Percentiles rank a stretch among this genome's conserved stretches.
These are phyloP conservation scores for Panorpa germanica DNA, from an alignment of 2,888 invertebrate species.

Conservation along the genomic window DNA sequence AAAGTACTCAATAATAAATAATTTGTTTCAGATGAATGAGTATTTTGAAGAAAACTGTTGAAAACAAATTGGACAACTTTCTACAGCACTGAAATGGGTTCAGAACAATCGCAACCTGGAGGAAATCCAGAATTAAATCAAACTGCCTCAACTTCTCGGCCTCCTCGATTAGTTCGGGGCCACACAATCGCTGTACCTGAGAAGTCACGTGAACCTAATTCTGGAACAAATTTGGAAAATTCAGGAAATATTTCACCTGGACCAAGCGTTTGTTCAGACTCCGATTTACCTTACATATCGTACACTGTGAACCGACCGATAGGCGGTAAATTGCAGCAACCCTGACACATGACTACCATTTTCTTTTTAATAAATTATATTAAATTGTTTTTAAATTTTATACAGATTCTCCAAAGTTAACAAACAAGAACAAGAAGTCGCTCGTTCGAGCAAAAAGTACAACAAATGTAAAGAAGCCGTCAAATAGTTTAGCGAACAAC, in stretches of 20 bases:
- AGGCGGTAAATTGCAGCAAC: slow-evolving; percentile 34
- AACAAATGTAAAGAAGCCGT: too few species aligned
- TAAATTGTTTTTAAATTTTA: slow-evolving; percentile 10
- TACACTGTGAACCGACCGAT: slow-evolving; percentile 80
- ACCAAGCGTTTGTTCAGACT: slow-evolving; percentile 74
- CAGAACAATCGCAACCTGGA: slow-evolving; percentile 36
- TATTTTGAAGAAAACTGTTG: too few species aligned
- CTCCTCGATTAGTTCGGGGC: slow-evolving; percentile 26
- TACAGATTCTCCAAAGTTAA: slow-evolving; percentile 65
- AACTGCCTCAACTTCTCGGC: slow-evolving; percentile 14
- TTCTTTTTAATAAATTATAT: slow-evolving; percentile 6
- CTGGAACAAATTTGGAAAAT: slow-evolving; percentile 22
- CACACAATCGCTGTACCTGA: slow-evolving; percentile 29
- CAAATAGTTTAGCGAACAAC: too few species aligned
- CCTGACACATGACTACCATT: background rate
- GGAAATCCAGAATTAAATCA: slow-evolving; percentile 12
- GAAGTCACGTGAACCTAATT: slow-evolving; percentile 22
- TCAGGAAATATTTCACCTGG: slow-evolving; percentile 57
- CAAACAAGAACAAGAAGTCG: slow-evolving; percentile 45
- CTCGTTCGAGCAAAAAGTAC: too few species aligned
- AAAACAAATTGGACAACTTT: too few species aligned
- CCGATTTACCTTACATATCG: slow-evolving; percentile 78
- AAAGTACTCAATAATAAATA: too few species aligned
- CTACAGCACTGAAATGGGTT: too few species aligned
- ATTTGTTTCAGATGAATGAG: too few species aligned